Conservation (phyloP, 2,113 vertebrate genomes). For the Atrichornis clamosus region DNA sequence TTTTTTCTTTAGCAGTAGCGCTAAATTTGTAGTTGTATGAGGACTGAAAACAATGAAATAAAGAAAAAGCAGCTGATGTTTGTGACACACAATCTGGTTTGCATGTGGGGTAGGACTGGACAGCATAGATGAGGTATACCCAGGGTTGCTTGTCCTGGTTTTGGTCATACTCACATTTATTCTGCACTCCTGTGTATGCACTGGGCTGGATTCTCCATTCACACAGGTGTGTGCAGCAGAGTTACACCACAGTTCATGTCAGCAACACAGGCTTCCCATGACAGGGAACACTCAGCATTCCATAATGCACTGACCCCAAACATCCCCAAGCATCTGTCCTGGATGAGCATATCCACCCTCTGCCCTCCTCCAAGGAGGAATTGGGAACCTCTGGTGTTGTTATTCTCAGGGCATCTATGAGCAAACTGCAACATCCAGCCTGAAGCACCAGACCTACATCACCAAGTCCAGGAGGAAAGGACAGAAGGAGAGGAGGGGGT, state of each 20-base stretch:
- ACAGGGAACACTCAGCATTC: not conserved
- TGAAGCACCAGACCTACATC: not conserved
- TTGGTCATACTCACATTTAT: not conserved
- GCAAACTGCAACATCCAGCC: not conserved
- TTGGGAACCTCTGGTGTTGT: not conserved
- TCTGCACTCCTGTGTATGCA: not conserved
- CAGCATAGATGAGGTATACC: not conserved
- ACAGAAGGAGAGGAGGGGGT: not conserved
- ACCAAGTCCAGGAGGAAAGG: not conserved
- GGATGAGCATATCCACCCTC: not conserved
- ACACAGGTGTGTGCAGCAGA: not conserved
- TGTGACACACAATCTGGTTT: not conserved
- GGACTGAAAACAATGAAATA: conserved; percentile 19
- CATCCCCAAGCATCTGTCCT: not conserved
- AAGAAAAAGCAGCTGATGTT: conserved; percentile 28
- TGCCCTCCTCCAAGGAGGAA: not conserved
- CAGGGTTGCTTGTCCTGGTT: not conserved
- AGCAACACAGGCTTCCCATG: not conserved
- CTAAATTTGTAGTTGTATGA: conserved; percentile 13
- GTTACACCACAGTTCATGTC: not conserved
- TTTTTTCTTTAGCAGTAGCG: not conserved
- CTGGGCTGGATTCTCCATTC: not conserved
- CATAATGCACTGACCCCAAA: not conserved
- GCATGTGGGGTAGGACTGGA: not conserved
- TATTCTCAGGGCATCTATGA: not conserved